Base-by-base conservation (phyloP, 2,113 vertebrate species). In the Nasalis larvatus region DNA sequence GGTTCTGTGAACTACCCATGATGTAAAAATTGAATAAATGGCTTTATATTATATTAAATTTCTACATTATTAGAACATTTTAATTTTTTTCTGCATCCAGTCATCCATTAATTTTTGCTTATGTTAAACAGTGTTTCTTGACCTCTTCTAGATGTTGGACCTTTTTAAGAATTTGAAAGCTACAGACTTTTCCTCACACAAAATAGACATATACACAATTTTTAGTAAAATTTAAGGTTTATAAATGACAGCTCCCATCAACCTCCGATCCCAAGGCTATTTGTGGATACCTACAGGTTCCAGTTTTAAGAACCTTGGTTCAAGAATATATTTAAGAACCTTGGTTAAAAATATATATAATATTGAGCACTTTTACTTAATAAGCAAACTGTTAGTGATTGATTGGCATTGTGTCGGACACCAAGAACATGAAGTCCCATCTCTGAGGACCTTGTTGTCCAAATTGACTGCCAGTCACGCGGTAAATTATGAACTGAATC, bases 81-180 rank as follows among this genome's bases (percentile, higher is more conserved):
- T 63, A 6, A 30, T 63, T 63, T 13, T 63, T 63, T 63, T 63
- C 60, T 14, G 60, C 12, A 63, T 63, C 60, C 60, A 63, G 13
- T 30, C 27, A 32, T 63, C 60, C 60, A 6, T 63, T 45, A 17
- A 52, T 54, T 81, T 92, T 89, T 86, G 47, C 81, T 85, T 82
- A 85, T 78, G 80, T 73, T 96, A 32, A 92, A 78, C 21, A 88
- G 37, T 47, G 85, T 40, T 77, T 95, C 27, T 86, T 85, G n/a
- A 54, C 42, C 40, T 74, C 66, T 78, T 95, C 84, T 68, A 47
- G 68, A 40, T 89, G 32, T 96, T 92, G 60, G 40, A 81, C 66
- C 23, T 76, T 54, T 92, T 73, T 60, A 78, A 96, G 30, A 94
- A 47, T 69, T 60, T 71, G 49, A 84, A 78, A 84, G 42, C 45